Conservation (phyloP, 2,113 vertebrate genomes). For the Scomber scombrus region DNA sequence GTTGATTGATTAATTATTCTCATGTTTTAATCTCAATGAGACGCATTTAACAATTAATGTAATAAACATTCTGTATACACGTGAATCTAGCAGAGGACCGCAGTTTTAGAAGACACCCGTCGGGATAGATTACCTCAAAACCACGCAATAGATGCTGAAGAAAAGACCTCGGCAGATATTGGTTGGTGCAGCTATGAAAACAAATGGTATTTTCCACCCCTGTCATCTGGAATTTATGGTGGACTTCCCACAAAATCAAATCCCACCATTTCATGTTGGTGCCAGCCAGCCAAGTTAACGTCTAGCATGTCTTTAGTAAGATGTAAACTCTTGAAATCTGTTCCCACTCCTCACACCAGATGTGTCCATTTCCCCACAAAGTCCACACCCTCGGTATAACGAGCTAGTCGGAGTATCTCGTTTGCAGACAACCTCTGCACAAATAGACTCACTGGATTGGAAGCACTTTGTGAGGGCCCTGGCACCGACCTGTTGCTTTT, state of each 20-base stretch:
- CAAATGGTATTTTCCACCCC: constrained; percentile 56
- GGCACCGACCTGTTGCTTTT: constrained; percentile 73
- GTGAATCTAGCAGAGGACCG: background rate
- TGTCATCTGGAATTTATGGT: constrained; percentile 55
- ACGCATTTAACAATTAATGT: constrained; percentile 6
- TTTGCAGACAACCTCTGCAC: constrained; percentile 78
- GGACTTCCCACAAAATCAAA: constrained; percentile 53
- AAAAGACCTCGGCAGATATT: constrained; percentile 26
- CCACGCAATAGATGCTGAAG: background rate
- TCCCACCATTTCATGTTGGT: constrained; percentile 41
- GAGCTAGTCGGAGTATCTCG: constrained; percentile 69
- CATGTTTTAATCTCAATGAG: background rate
- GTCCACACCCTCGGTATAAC: constrained; percentile 80
- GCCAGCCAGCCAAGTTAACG: constrained; percentile 64
- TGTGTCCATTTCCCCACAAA: constrained; percentile 67
- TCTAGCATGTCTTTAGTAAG: constrained; percentile 68
- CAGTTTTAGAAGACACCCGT: background rate
- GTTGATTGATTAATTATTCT: constrained; percentile 10
- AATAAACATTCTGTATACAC: background rate
- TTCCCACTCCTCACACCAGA: constrained; percentile 71
- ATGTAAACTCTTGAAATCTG: constrained; percentile 73
- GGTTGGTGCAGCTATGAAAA: constrained; percentile 39
- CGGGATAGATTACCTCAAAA: background rate
- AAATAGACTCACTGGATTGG: constrained; percentile 76
- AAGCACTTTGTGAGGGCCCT: constrained; percentile 62